Evolutionary conservation across 2,113 vertebrate genomes (phyloP).

Genomic region (Colius striatus): DNA sequence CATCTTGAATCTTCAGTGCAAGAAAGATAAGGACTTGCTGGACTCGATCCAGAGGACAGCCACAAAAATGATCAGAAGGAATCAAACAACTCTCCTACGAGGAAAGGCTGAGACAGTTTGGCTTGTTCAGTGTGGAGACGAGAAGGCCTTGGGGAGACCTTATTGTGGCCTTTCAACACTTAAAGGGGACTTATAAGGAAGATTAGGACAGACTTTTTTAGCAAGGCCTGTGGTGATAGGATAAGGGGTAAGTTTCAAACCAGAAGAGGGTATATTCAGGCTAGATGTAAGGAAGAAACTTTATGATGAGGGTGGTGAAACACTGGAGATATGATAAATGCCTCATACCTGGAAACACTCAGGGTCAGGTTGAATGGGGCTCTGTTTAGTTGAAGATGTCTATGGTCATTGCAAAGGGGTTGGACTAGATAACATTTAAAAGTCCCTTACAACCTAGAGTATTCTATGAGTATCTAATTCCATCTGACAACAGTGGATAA

Average conservation of each 20-base stretch:
- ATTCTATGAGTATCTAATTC: background rate
- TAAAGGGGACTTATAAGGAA: background rate
- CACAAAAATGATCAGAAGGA: background rate
- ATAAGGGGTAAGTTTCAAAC: background rate
- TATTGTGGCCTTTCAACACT: background rate
- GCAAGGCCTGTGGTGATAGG: fast-evolving
- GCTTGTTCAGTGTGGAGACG: background rate
- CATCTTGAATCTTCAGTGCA: fast-evolving
- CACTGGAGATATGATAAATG: too few relatives aligned
- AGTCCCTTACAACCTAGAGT: background rate
- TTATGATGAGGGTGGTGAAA: background rate
- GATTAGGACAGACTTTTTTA: background rate
- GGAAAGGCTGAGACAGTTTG: background rate
- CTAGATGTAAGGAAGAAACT: background rate
- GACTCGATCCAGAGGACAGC: background rate
- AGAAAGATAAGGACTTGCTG: background rate
- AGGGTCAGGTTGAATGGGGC: background rate
- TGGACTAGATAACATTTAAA: background rate
- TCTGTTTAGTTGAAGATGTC: background rate
- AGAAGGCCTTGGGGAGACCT: background rate
- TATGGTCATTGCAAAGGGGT: fast-evolving
- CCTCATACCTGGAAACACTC: background rate
- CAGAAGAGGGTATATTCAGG: background rate
- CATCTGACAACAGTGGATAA: background rate
- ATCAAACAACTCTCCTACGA: background rate